These are phyloP conservation scores for Vombatus ursinus DNA, from an alignment of 2,113 vertebrate genomes.

Conservation along the genomic window DNA sequence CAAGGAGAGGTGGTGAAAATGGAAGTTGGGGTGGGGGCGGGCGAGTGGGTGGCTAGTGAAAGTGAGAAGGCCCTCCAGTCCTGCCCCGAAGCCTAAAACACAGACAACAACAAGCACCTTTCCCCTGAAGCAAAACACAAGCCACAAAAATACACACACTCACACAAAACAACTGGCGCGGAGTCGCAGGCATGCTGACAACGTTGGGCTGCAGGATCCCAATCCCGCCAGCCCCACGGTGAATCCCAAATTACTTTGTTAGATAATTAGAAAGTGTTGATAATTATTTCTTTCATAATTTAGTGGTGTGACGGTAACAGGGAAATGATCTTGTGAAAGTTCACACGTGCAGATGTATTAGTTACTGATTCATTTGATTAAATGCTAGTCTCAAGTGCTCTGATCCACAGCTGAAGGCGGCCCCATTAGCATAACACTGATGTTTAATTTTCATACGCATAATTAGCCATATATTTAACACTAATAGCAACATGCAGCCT, in stretches of 20 bases:
- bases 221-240: constrained; percentile 77
- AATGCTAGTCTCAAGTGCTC: constrained; percentile 94
- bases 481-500: constrained; percentile 92
- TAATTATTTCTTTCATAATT: constrained; percentile 89
- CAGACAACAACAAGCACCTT: constrained; percentile 25
- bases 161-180: constrained; percentile 33
- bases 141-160: not conserved
- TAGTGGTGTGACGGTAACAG: constrained; percentile 82
- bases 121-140: not conserved
- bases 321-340: constrained; percentile 88
- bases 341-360: constrained; percentile 92
- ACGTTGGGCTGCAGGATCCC: constrained; percentile 77
- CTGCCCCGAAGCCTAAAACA: constrained; percentile 24
- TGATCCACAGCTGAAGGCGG: constrained; percentile 94
- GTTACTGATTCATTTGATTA: constrained; percentile 95
- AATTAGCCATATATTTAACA: constrained; percentile 99
- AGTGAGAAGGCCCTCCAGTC: constrained; percentile 10
- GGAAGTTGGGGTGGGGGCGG: not conserved
- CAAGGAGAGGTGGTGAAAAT: not conserved
- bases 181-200: constrained; percentile 69
- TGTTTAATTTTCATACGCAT: constrained; percentile 99
- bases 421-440: constrained; percentile 98
- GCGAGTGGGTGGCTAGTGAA: not conserved
- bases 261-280: constrained; percentile 87
- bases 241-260: constrained; percentile 86